Evolutionary conservation across 2,888 invertebrate genomes (phyloP).

Genomic region (Graphium colonna): DNA sequence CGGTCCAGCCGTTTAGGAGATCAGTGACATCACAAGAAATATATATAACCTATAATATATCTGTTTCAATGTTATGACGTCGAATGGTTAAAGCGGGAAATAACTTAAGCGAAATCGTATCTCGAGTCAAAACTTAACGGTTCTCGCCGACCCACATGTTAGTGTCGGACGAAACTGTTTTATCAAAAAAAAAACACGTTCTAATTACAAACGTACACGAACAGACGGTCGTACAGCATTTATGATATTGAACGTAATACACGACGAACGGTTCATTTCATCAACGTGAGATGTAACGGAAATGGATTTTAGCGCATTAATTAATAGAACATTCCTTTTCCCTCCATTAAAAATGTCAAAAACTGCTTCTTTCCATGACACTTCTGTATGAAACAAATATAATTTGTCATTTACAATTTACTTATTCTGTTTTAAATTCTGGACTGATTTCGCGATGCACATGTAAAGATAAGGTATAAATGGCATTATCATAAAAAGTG

Average conservation of each 20-base stretch:
- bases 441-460: not conserved
- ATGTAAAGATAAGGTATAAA: not conserved
- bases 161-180: constrained; percentile 13
- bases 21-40: too few species aligned
- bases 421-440: too few species aligned
- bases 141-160: constrained; percentile 16
- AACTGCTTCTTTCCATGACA: too few species aligned
- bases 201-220: constrained; percentile 14
- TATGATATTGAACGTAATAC: not conserved
- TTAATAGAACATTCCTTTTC: not conserved
- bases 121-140: constrained; percentile 12
- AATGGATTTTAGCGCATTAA: not conserved
- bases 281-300: constrained; percentile 1
- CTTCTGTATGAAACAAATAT: too few species aligned
- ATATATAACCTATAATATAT: too few species aligned
- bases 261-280: constrained; percentile 2
- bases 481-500: not conserved
- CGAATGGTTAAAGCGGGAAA: constrained; percentile 14
- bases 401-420: too few species aligned
- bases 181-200: constrained; percentile 10
- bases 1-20: too few species aligned
- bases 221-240: not conserved
- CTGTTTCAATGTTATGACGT: not conserved
- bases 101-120: constrained; percentile 20
- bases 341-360: too few species aligned